These are phyloP conservation scores for Arothron firmamentum DNA, from an alignment of 2,113 vertebrate genomes.

Conservation along the genomic window DNA sequence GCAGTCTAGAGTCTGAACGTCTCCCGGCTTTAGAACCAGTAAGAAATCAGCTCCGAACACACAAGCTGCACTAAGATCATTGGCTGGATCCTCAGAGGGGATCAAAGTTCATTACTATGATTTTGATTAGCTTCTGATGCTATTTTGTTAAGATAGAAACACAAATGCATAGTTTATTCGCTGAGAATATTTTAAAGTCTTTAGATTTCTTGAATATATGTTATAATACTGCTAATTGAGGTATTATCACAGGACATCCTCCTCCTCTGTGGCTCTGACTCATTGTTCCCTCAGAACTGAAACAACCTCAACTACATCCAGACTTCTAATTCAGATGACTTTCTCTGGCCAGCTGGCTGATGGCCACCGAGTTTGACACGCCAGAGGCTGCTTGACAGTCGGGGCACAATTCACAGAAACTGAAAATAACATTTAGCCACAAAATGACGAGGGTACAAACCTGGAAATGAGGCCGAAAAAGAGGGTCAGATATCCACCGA, in stretches of 20 bases:
- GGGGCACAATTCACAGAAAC: slow-evolving; percentile 17
- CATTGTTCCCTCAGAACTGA: not conserved
- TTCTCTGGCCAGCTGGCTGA: slow-evolving; percentile 7
- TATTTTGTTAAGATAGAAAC: no score
- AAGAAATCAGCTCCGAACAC: not conserved
- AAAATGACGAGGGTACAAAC: slow-evolving; percentile 32
- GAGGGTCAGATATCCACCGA: slow-evolving; percentile 23
- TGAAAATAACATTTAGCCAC: no score
- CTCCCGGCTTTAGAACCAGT: not conserved
- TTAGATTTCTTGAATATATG: not conserved
- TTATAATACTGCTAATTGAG: no score
- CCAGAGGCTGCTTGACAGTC: slow-evolving; percentile 8
- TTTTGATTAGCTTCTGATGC: not conserved
- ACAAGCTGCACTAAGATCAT: not conserved
- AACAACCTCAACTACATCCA: slow-evolving; percentile 8
- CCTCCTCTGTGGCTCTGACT: slow-evolving; percentile 15
- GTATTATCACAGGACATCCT: slow-evolving; percentile 1
- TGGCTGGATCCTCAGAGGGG: no score
- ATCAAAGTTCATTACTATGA: no score
- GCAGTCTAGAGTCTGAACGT: not conserved
- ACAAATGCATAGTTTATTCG: not conserved
- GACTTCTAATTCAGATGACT: slow-evolving; percentile 5
- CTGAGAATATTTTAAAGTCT: not conserved
- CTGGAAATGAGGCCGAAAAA: slow-evolving; percentile 28
- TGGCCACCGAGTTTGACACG: slow-evolving; percentile 12